A percentile compares a stretch with the other conserved stretches of the same genome.
Evolutionary conservation across 2,888 invertebrate genomes (phyloP).

Genomic region (Odiellus spinosus): DNA sequence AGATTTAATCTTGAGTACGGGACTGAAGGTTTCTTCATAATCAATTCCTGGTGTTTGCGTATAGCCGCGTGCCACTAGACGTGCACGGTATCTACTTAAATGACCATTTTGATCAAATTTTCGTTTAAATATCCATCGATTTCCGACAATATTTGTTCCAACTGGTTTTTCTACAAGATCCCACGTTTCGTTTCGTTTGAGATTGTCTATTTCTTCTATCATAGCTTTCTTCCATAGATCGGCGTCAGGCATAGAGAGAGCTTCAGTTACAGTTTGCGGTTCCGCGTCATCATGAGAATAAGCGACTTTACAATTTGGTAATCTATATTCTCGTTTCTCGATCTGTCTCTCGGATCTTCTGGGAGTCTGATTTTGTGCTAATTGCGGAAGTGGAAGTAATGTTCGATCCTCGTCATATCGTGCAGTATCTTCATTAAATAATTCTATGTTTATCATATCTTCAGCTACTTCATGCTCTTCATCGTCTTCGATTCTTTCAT

Average conservation of each 20-base stretch:
- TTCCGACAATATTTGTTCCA: not conserved
- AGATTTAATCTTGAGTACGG: constrained; percentile 3
- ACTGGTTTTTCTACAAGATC: constrained; percentile 4
- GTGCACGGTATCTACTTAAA: constrained; percentile 19
- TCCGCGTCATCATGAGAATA: no score
- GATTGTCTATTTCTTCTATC: constrained; percentile 4
- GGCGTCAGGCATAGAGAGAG: not conserved
- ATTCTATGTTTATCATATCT: no score
- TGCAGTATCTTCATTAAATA: no score
- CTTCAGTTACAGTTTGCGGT: constrained; percentile 5
- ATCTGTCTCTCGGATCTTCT: no score
- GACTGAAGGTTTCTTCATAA: not conserved
- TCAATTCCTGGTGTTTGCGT: constrained; percentile 5
- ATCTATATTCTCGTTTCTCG: no score
- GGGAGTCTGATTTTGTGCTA: no score
- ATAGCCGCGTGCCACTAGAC: constrained; percentile 12
- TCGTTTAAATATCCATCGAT: constrained; percentile 1
- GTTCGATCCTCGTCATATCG: no score
- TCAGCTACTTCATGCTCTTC: no score
- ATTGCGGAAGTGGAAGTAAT: no score
- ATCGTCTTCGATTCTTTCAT: no score
- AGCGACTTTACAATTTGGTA: no score
- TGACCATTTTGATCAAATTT: constrained; percentile 3
- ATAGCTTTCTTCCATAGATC: constrained; percentile 4
- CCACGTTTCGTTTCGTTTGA: constrained; percentile 1